phyloP scores from a whole-genome alignment of 1,140 invertebrate genomes.

The Rhyzopertha dominica region DNA sequence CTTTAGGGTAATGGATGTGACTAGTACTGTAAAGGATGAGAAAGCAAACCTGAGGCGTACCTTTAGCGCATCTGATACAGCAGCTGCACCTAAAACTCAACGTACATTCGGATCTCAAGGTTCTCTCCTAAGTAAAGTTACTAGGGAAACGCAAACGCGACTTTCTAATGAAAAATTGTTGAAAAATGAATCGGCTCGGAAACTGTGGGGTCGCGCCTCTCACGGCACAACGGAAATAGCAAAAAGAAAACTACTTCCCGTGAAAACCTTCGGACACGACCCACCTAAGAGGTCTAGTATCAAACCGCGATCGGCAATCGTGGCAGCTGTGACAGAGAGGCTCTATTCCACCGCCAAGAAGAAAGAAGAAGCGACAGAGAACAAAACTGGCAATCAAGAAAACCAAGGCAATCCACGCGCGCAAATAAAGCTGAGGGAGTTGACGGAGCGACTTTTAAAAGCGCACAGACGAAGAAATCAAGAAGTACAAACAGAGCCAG shows the following conservation, averaged over 20 bases:
- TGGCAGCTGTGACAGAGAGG: slow-evolving; percentile 63
- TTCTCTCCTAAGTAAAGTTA: no score
- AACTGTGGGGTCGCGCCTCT: no score
- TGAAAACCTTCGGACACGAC: not conserved
- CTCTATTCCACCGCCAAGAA: slow-evolving; percentile 58
- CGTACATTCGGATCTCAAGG: no score
- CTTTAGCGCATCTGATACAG: no score
- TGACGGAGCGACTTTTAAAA: slow-evolving; percentile 52
- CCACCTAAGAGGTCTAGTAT: no score
- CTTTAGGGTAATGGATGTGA: slow-evolving; percentile 37
- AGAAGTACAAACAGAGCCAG: slow-evolving; percentile 56
- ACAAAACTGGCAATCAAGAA: slow-evolving; percentile 42
- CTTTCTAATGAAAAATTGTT: no score
- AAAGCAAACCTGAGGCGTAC: slow-evolving; percentile 3
- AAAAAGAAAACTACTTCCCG: no score
- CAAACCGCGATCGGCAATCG: slow-evolving; percentile 56
- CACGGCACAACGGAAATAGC: slow-evolving; percentile 3
- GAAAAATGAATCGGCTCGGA: not conserved
- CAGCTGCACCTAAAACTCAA: no score
- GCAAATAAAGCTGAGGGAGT: slow-evolving; percentile 49
- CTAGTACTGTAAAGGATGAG: slow-evolving; percentile 17
- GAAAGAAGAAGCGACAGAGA: slow-evolving; percentile 49
- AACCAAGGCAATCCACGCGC: slow-evolving; percentile 46
- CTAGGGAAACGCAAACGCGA: no score
- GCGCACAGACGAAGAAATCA: slow-evolving; percentile 52